These are phyloP conservation scores for Drosophila pseudotakahashii DNA, from an alignment of 2,888 invertebrate genomes.

Conservation along the genomic window DNA sequence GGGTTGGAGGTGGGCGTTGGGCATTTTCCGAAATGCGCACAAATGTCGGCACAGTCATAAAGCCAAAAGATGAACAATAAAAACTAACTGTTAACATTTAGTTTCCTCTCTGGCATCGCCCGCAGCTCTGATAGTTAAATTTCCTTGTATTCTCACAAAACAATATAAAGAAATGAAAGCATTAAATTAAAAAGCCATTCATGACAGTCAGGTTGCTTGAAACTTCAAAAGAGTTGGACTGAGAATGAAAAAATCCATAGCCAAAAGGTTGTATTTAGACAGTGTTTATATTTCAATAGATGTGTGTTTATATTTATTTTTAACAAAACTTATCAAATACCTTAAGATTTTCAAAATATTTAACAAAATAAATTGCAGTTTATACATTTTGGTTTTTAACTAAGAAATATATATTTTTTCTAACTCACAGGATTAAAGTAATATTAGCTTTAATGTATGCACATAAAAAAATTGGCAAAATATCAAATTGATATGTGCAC, in stretches of 20 bases:
- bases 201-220: background rate
- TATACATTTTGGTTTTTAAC: too few relatives aligned
- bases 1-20: constrained; percentile 2
- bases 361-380: too few relatives aligned
- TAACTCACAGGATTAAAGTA: too few relatives aligned
- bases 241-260: background rate
- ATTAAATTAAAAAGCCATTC: constrained; percentile 30
- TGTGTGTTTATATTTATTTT: too few relatives aligned
- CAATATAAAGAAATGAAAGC: background rate
- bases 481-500: too few relatives aligned
- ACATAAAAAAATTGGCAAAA: too few relatives aligned
- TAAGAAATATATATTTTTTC: too few relatives aligned
- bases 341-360: too few relatives aligned
- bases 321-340: too few relatives aligned
- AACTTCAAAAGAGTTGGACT: background rate
- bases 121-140: constrained; percentile 13
- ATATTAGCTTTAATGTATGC: too few relatives aligned
- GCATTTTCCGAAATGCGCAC: constrained; percentile 40
- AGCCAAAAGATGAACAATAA: constrained; percentile 66
- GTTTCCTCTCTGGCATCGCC: constrained; percentile 30
- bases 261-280: background rate
- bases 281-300: too few relatives aligned
- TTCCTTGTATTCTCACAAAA: constrained; percentile 2
- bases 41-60: constrained; percentile 65
- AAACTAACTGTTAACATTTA: constrained; percentile 68